Percentiles rank a stretch among this genome's conserved stretches.
Conservation (phyloP, 1,140 invertebrate genomes). For the Eciton burchellii region DNA sequence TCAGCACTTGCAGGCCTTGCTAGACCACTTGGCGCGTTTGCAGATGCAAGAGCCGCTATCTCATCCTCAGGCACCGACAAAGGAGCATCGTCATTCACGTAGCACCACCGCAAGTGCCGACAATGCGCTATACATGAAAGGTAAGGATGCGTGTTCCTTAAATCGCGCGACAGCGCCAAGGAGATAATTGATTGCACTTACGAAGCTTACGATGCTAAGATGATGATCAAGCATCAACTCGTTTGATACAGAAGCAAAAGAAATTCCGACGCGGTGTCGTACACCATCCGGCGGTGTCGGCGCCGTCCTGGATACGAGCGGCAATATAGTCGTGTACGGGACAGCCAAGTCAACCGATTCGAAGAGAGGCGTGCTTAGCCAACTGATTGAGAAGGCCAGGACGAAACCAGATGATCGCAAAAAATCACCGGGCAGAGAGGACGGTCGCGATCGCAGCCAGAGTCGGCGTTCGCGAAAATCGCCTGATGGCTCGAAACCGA, state of each 20-base stretch:
- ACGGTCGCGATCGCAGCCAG: conserved; percentile 80
- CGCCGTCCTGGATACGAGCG: conserved; percentile 82
- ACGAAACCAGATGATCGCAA: conserved; percentile 86
- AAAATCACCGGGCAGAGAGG: conserved; percentile 84
- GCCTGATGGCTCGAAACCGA: conserved; percentile 84
- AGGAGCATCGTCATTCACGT: conserved; percentile 82
- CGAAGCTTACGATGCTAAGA: too few relatives aligned
- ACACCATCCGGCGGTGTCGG: conserved; percentile 80
- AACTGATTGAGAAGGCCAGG: conserved; percentile 86
- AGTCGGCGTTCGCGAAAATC: conserved; percentile 83
- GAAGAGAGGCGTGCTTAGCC: conserved; percentile 85
- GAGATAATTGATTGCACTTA: too few relatives aligned
- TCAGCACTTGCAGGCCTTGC: conserved; percentile 86
- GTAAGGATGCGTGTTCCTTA: conserved; percentile 67
- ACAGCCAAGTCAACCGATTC: conserved; percentile 79
- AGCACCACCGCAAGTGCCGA: conserved; percentile 79
- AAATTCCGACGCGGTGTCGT: conserved; percentile 81
- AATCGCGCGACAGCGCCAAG: not conserved
- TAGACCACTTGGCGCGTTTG: conserved; percentile 87
- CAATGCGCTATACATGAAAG: conserved; percentile 84
- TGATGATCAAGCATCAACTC: too few relatives aligned
- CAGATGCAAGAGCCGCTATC: conserved; percentile 83
- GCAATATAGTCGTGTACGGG: conserved; percentile 83
- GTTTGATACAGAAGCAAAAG: conserved; percentile 78
- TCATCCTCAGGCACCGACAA: conserved; percentile 78